Conservation (phyloP, 2,888 invertebrate genomes). For the Teleogryllus oceanicus region DNA sequence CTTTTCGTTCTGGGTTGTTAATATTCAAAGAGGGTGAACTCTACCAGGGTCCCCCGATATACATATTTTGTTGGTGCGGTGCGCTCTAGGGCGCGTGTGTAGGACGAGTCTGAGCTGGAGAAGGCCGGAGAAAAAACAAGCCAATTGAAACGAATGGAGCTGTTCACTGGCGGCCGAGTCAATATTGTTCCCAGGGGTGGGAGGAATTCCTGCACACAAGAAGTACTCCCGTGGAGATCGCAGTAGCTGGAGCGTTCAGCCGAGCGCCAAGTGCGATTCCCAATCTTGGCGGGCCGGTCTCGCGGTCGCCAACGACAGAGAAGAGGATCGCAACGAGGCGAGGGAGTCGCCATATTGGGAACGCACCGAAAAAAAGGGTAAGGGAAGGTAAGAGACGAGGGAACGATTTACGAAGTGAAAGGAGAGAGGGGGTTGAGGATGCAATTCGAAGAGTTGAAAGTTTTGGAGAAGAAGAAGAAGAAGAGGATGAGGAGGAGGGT, state of each 20-base stretch:
- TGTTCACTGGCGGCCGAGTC: background rate
- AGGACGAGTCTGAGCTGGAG: background rate
- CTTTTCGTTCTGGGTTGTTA: too few relatives aligned
- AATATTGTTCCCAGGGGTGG: background rate
- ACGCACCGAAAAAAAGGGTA: too few relatives aligned
- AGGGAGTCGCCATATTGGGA: too few relatives aligned
- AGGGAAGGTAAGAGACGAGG: too few relatives aligned
- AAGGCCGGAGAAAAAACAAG: background rate
- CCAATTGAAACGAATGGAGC: background rate
- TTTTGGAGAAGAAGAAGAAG: too few relatives aligned
- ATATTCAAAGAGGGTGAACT: too few relatives aligned
- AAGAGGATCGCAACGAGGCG: too few relatives aligned
- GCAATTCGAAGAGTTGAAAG: too few relatives aligned
- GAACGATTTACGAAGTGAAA: too few relatives aligned
- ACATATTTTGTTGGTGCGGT: background rate
- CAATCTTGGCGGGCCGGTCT: background rate
- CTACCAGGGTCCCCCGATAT: too few relatives aligned
- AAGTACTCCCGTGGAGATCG: background rate
- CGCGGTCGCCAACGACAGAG: background rate
- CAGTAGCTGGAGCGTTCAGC: background rate
- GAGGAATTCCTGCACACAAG: background rate
- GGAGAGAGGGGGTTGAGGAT: too few relatives aligned
- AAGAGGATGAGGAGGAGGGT: too few relatives aligned
- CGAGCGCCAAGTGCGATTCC: background rate
- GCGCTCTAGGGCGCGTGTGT: background rate